Conservation (phyloP, 2,113 vertebrate genomes). For the Connochaetes taurinus region DNA sequence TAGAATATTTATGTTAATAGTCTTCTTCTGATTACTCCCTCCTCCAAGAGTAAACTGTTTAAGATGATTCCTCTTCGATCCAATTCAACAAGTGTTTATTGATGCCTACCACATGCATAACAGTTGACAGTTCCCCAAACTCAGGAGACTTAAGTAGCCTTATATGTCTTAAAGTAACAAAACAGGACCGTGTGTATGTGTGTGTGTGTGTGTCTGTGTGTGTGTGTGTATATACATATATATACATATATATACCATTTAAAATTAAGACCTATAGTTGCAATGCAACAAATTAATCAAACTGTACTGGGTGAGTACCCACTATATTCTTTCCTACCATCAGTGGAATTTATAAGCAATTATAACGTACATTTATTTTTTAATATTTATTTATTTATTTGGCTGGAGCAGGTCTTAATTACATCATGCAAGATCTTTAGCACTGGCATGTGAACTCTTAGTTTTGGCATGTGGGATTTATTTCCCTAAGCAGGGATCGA, state of each 20-base stretch:
- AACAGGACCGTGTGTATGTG: neutral
- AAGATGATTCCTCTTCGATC: constrained; percentile 12
- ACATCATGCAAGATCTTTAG: neutral
- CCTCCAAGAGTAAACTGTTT: constrained; percentile 44
- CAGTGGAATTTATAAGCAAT: constrained; percentile 18
- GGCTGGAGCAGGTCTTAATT: neutral
- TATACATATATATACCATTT: neutral
- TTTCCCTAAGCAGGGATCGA: neutral
- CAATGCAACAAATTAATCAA: neutral
- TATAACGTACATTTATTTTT: neutral
- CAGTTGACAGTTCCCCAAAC: constrained; percentile 5
- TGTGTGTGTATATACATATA: no score
- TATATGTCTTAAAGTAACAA: constrained; percentile 23
- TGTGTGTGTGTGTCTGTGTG: no score
- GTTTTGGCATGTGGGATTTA: neutral
- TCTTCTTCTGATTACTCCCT: constrained; percentile 29
- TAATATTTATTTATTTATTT: neutral
- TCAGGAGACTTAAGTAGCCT: neutral
- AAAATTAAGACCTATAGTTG: neutral
- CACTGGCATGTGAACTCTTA: neutral
- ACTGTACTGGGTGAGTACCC: neutral
- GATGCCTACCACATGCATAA: neutral
- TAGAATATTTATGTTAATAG: constrained; percentile 51
- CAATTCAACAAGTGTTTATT: constrained; percentile 42
- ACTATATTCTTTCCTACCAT: neutral